Evolutionary conservation across 2,113 vertebrate genomes (phyloP), one percentile per base, ranked within the genome.

Genomic region (Calyptomena viridis): DNA sequence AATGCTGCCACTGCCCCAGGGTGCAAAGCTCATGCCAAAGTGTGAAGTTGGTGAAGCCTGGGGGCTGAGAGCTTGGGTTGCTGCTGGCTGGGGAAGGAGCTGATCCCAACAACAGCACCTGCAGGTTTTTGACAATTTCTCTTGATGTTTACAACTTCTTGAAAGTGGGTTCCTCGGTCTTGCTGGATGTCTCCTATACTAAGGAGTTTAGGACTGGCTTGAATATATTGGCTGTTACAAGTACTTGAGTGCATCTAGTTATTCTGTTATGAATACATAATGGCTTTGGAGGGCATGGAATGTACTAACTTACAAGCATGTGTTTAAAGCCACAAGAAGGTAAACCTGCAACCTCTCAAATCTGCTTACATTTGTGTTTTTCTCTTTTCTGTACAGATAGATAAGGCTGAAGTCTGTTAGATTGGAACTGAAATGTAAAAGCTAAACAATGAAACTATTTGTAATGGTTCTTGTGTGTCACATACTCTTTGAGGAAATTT

Each of bases 101-200:
- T 20, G 50, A 55, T 55, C 20, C 28, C 11, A 78, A 1, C 10
- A 55, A 16, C 13, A 28, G 11, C 6, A 3, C 18, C 14, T 46
- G 14, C 4, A 58, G 63, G n/a, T 11, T 71, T 67, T 67, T 20
- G 22, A 63, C 25, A 23, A 3, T 23, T 87, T 63, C 35, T 85
- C 47, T 37, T 0, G 0, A 21, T 46, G 33, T 44, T 90, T 37
- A 22, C 33, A 76, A 5, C 21, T 30, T 66, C 42, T 62, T 44
- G 66, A 52, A 67, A 83, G 24, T 11, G 27, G 12, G 1, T 55
- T 64, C 76, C 16, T 72, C 79, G 44, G 35, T 46, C 40, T 50
- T 53, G 4, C 0, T 1, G 19, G 30, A 44, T 37, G 12, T 44
- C 37, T 72, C 8, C 24, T 28, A n/a, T 31, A 11, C 46, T 56